These are phyloP conservation scores for Hepsetus odoe DNA, from an alignment of 2,113 vertebrate species.

Conservation along the genomic window DNA sequence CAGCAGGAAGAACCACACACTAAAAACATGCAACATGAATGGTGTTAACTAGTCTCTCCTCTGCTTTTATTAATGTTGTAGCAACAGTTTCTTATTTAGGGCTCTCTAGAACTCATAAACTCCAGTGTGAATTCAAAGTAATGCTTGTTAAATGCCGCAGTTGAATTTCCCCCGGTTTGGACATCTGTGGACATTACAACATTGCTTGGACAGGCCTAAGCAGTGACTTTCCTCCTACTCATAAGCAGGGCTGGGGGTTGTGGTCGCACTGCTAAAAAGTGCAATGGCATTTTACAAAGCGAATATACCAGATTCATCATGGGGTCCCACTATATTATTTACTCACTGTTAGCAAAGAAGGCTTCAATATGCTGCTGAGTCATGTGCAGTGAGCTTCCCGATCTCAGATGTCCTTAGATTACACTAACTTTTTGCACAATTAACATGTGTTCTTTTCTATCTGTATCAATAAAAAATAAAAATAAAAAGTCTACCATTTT, in stretches of 20 bases:
- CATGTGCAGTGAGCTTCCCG: too few relatives aligned
- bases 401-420: too few relatives aligned
- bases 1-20: constrained; percentile 7
- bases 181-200: constrained; percentile 27
- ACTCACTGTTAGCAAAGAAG: too few relatives aligned
- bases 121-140: constrained; percentile 16
- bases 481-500: too few relatives aligned
- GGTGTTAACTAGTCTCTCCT: constrained; percentile 35
- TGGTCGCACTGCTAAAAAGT: neutral
- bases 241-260: neutral
- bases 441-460: too few relatives aligned
- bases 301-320: too few relatives aligned
- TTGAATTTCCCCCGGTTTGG: constrained; percentile 8
- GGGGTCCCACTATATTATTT: too few relatives aligned
- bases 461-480: too few relatives aligned
- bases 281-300: neutral
- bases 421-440: too few relatives aligned
- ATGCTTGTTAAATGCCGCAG: constrained; percentile 35
- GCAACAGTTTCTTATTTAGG: constrained; percentile 42
- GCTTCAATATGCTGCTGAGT: too few relatives aligned
- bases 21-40: neutral
- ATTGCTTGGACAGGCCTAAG: neutral
- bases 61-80: constrained; percentile 37
- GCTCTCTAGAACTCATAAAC: constrained; percentile 34
- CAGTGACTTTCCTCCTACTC: neutral